phyloP scores from a whole-genome alignment of 1,140 invertebrate species.

The Trichogramma pretiosum region DNA sequence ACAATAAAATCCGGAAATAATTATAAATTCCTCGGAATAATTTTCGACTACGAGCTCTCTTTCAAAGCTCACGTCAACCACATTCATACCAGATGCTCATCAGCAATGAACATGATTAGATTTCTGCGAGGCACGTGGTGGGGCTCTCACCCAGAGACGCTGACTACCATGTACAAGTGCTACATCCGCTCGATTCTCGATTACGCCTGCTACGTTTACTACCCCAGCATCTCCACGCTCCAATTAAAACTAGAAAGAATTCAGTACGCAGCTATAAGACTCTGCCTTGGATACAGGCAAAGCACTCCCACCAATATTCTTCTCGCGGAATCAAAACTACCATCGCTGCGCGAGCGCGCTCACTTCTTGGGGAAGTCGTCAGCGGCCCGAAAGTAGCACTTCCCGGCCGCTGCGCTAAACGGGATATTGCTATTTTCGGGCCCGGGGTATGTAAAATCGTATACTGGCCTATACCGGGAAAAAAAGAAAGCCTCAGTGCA shows the following conservation, averaged over 20 bases:
- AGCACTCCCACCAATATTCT: constrained; percentile 11
- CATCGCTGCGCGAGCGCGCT: not conserved
- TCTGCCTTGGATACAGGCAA: constrained; percentile 1
- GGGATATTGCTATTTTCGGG: too few species aligned
- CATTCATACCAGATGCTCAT: not conserved
- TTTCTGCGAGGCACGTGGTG: constrained; percentile 11
- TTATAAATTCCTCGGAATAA: not conserved
- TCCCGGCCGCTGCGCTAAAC: too few species aligned
- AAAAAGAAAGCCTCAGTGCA: too few species aligned
- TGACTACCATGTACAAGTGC: constrained; percentile 4
- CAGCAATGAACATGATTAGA: constrained; percentile 9
- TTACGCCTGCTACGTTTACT: constrained; percentile 8
- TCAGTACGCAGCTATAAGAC: constrained; percentile 6
- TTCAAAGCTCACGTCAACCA: not conserved
- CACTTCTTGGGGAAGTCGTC: constrained; percentile 1
- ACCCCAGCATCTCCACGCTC: not conserved
- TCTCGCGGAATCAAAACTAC: constrained; percentile 9
- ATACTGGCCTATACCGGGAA: too few species aligned
- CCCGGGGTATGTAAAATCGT: too few species aligned
- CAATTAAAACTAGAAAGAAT: not conserved
- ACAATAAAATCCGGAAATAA: not conserved
- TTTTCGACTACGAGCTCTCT: too few species aligned
- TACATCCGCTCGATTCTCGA: constrained; percentile 9
- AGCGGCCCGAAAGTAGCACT: too few species aligned
- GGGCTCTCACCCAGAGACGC: constrained; percentile 6